These are phyloP conservation scores for Nothocercus nigrocapillus DNA, from an alignment of 2,113 vertebrate genomes.

Conservation along the genomic window DNA sequence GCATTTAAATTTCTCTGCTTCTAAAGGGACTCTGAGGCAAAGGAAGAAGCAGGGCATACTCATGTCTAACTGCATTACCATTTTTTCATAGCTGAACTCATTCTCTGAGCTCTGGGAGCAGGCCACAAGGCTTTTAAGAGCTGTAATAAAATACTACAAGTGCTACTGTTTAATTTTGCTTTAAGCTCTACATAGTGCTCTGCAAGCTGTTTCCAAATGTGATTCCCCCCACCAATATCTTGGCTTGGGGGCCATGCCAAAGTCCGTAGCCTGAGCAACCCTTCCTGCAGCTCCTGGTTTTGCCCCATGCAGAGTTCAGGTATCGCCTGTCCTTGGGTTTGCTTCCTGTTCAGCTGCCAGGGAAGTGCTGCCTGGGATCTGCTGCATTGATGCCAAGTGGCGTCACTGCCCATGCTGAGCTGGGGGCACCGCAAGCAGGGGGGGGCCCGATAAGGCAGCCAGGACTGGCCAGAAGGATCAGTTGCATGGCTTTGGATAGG, in stretches of 20 bases:
- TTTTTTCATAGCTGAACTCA: constrained; percentile 1
- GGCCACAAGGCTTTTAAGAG: background rate
- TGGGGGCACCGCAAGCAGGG: background rate
- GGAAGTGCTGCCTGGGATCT: background rate
- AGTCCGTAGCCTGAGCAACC: background rate
- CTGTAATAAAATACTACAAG: background rate
- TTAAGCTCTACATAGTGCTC: background rate
- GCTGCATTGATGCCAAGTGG: too few species aligned
- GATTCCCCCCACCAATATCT: background rate
- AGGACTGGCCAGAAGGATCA: background rate
- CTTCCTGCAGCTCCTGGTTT: background rate
- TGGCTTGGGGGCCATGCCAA: background rate
- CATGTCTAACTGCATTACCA: background rate
- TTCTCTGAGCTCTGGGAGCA: background rate
- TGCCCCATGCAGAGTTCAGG: background rate
- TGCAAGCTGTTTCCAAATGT: background rate
- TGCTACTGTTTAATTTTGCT: background rate
- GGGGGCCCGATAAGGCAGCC: background rate
- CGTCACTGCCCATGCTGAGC: background rate
- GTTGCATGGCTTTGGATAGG: background rate
- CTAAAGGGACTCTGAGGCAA: background rate
- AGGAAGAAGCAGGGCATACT: background rate
- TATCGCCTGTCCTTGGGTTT: background rate
- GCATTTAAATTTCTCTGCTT: background rate
- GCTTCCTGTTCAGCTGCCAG: background rate